Percentiles rank a stretch among this genome's conserved stretches.
phyloP scores from a whole-genome alignment of 2,113 vertebrate species.

The Hydropotes inermis region DNA sequence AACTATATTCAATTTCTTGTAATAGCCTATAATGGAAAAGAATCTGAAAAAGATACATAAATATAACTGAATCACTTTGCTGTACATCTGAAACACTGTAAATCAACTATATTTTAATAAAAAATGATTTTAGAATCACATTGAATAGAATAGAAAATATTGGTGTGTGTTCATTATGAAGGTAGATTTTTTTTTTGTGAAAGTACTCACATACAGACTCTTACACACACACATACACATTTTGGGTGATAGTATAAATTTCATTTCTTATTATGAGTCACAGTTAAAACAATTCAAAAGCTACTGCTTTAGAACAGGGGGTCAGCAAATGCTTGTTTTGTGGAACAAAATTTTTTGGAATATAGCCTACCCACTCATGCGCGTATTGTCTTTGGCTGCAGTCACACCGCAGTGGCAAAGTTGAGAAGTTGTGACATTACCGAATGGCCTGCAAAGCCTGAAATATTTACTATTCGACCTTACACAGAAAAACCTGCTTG shows the following conservation, averaged over 20 bases:
- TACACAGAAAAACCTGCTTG: not conserved
- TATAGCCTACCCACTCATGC: not conserved
- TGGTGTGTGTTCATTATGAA: not conserved
- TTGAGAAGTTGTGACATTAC: not conserved
- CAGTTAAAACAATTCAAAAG: not conserved
- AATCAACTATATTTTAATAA: not conserved
- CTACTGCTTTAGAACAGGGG: not conserved
- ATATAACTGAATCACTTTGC: not conserved
- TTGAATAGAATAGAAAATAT: not conserved
- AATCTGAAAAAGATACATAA: not conserved
- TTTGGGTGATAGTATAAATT: not conserved
- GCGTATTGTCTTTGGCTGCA: not conserved
- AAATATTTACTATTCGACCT: not conserved
- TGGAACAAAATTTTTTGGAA: not conserved
- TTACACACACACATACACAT: not conserved
- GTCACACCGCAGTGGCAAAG: not conserved
- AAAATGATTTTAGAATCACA: constrained; percentile 9
- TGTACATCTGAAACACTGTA: not conserved
- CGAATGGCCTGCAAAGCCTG: not conserved
- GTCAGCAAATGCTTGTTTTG: not conserved
- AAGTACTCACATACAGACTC: not conserved
- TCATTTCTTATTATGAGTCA: not conserved
- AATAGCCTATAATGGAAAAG: not conserved
- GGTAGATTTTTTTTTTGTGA: not conserved
- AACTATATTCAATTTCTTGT: not conserved